These are phyloP conservation scores for Pseudolaguvia tuberculata DNA, from an alignment of 2,113 vertebrate species.

Conservation along the genomic window DNA sequence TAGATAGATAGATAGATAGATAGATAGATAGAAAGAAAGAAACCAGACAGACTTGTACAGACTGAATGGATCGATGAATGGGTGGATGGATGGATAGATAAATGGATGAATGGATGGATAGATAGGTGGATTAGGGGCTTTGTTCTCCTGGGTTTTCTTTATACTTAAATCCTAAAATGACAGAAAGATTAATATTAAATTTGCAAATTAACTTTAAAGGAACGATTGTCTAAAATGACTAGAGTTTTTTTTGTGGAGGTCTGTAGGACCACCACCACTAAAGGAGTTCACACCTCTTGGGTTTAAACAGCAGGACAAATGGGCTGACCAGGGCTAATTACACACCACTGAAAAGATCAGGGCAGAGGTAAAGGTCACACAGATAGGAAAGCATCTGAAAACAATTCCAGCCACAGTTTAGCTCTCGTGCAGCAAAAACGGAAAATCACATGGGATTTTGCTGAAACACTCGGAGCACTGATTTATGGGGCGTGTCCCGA, in stretches of 20 bases:
- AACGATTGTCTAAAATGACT: background rate
- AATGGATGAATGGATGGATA: no score
- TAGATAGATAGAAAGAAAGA: no score
- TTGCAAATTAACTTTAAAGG: background rate
- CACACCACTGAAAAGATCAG: conserved; percentile 6
- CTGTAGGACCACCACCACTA: background rate
- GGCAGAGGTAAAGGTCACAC: background rate
- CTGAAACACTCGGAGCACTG: background rate
- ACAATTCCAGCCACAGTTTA: background rate
- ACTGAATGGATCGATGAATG: no score
- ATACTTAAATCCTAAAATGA: no score
- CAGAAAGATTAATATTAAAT: no score
- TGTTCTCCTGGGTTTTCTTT: no score
- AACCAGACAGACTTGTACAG: no score
- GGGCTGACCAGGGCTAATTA: background rate
- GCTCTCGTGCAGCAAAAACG: background rate
- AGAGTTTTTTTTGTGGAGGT: background rate
- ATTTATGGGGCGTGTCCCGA: conserved; percentile 1
- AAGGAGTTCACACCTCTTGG: background rate
- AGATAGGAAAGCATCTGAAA: conserved; percentile 18
- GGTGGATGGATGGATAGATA: no score
- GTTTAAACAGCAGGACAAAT: conserved; percentile 6
- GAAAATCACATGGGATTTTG: background rate
- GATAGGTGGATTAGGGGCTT: no score
- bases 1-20: no score